Base-by-base conservation (phyloP, 1,140 invertebrate species). In the Euschistus heros region DNA sequence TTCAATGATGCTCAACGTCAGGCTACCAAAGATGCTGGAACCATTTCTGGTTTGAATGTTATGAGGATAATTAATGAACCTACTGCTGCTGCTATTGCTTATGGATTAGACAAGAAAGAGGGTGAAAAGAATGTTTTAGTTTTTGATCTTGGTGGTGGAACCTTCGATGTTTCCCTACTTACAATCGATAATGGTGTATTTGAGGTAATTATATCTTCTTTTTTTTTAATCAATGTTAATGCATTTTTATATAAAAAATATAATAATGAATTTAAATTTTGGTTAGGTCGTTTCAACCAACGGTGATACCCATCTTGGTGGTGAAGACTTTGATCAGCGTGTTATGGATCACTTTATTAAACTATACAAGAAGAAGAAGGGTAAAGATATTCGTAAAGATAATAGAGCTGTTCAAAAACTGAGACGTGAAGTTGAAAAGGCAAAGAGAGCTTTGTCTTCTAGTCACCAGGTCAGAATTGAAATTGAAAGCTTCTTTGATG, bases 61-160 rank as follows among this genome's bases (percentile, higher is more conserved):
- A 95, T 99, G 92, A 86, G 97, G 78, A 99, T 99, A 72, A 99
- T 99, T 74, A 99, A 99, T 75, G 97, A 99, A 76, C 97, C 97
- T n/a, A 99, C 97, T 30, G 97, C 97, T 6, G 97, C 97, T 63
- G 97, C 97, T 67, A 98, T 99, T 79, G 97, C 97, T 67, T 99
- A 99, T 73, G 97, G 97, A 78, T 82, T 99, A 68, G 97, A 99
- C 80, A 99, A 99, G 79, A 97, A 95, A 75, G 94, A 97, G 67
- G 95, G 96, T 57, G 97, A 99, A 77, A 97, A 97, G 79, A 99
- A 99, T 73, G 94, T 99, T 44, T 80, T 99, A 37, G 96, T 99
- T 1, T 99, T 98, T 76, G 97, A 99, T 83, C 83, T 99, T 75
- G 97, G 97, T 75, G 97, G 97, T 80, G 97, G 97, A 80, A 99